A percentile compares a stretch with the other conserved stretches of the same genome.
These are phyloP conservation scores for Agrotis puta DNA, from an alignment of 2,888 invertebrate genomes.

Conservation along the genomic window DNA sequence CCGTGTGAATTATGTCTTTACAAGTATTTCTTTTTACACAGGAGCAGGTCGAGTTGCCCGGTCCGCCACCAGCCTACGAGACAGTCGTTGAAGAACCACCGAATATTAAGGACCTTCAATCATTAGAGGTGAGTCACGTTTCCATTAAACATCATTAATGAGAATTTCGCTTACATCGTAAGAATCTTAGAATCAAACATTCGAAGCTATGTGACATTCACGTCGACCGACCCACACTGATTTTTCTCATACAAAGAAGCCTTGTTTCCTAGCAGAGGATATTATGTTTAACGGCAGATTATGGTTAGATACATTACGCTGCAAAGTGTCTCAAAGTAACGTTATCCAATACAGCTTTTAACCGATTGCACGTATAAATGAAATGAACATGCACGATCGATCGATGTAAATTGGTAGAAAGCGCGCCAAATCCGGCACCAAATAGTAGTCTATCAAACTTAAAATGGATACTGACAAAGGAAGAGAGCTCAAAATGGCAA, in stretches of 20 bases:
- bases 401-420: slow-evolving; percentile 18
- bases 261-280: too few species aligned
- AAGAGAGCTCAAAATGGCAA: slow-evolving; percentile 25
- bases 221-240: neutral
- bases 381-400: slow-evolving; percentile 31
- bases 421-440: slow-evolving; percentile 23
- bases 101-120: slow-evolving; percentile 74
- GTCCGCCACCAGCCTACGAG: slow-evolving; percentile 93
- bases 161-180: neutral
- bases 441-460: slow-evolving; percentile 11
- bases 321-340: neutral
- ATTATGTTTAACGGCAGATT: too few species aligned
- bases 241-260: too few species aligned
- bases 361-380: neutral
- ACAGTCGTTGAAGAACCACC: slow-evolving; percentile 81
- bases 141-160: neutral
- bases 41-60: slow-evolving; percentile 85
- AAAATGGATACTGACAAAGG: slow-evolving; percentile 19
- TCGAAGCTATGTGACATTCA: neutral
- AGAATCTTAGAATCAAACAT: neutral
- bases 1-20: neutral
- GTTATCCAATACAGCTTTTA: neutral
- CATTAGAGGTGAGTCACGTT: slow-evolving; percentile 75
- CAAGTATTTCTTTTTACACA: slow-evolving; percentile 51
- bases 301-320: too few species aligned